These are phyloP conservation scores for Glyphotaelius pellucidus DNA, from an alignment of 2,888 invertebrate species.

Conservation along the genomic window DNA sequence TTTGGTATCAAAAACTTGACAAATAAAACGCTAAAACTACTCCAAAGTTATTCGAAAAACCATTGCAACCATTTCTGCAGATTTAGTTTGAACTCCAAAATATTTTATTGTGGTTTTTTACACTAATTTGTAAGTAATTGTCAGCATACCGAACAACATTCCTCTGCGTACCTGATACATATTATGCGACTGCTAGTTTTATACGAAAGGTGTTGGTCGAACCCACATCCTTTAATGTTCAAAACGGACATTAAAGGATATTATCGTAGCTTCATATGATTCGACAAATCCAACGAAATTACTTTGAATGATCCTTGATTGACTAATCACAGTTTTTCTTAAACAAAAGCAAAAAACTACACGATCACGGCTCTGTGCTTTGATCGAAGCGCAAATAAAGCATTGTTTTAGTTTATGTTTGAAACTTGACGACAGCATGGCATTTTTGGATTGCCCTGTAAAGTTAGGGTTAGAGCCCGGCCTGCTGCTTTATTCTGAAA, in stretches of 20 bases:
- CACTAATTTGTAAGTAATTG: neutral
- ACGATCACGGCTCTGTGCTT: neutral
- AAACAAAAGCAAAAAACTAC: neutral
- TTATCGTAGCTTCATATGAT: neutral
- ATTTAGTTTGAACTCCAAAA: no score
- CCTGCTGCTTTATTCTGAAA: neutral
- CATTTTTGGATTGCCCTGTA: neutral
- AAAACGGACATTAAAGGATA: neutral
- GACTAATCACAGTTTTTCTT: neutral
- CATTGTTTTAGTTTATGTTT: slow-evolving; percentile 14
- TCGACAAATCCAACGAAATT: neutral
- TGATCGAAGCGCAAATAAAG: slow-evolving; percentile 4
- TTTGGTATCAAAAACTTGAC: no score
- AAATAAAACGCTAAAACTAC: no score
- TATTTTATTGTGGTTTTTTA: no score
- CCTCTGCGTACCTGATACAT: neutral
- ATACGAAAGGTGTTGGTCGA: no score
- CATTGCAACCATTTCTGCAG: no score
- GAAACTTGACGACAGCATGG: slow-evolving; percentile 40
- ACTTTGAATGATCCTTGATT: neutral
- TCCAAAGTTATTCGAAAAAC: no score
- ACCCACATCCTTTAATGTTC: neutral
- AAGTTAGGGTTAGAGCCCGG: neutral
- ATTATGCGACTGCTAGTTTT: neutral
- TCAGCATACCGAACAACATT: neutral